Base-by-base conservation (phyloP, 1,140 invertebrate genomes). In the Penaeus indicus region DNA sequence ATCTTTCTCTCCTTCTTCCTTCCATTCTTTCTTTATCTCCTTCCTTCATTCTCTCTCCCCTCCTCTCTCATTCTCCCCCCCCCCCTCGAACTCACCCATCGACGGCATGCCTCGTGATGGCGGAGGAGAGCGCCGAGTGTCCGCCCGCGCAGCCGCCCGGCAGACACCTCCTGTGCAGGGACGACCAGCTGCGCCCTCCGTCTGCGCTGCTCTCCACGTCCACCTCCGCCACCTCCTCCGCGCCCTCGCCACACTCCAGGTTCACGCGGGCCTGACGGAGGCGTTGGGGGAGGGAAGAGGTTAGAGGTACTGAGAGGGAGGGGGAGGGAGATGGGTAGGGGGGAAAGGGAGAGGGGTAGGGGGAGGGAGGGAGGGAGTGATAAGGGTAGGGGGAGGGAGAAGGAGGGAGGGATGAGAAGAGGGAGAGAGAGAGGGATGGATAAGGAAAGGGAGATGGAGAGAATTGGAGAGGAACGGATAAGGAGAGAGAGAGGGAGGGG, bases 201-300 rank as follows among this genome's bases (percentile, higher is more conserved):
- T 90, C 87, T 64, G 60, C 78, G 72, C 87, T 89, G 67, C n/a
- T 77, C 80, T 90, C 87, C 25, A 90, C 84, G 13, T 86, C 90
- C 67, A 86, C 84, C 64, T 89, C 62, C 13, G 80, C 86, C 27
- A 72, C 69, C 64, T 89, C 72, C 13, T 81, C 86, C 27, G 69
- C 69, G 3, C 84, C 79, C 13, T 67, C 84, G 21, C 87, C 87
- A 38, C 90, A 90, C 38, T 89, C 86, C 7, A 90, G 72, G 54
- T 89, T 90, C 79, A 90, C 67, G 0, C 86, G 87, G 3, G 87
- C 90, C 90, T 90, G 84, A 54, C 8, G 47, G 47, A 54, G 47
- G 47, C 47, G 47, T 13, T 5, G 42, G 42, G 10, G 42, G 10
- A 47, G 10, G 42, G 10, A 10, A 47, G 42, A 47, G 42, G 10